A percentile compares a stretch with the other conserved stretches of the same genome.
Evolutionary conservation across 2,888 invertebrate species (phyloP).

Genomic region (Desoria tigrina): DNA sequence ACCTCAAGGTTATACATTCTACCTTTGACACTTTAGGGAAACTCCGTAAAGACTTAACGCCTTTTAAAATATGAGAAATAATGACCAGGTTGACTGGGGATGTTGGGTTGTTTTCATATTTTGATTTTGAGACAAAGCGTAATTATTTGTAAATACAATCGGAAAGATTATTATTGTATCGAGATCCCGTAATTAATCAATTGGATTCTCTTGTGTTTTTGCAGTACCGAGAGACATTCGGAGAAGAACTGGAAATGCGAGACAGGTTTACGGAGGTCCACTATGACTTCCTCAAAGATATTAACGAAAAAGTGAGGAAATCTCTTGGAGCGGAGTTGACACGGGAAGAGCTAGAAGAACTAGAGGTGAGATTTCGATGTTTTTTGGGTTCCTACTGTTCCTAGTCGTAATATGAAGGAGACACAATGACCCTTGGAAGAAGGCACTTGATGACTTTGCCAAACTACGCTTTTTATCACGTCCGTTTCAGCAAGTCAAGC

Average conservation of each 20-base stretch:
- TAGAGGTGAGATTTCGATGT: conserved; percentile 58
- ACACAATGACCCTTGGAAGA: too few relatives aligned
- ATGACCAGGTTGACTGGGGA: too few relatives aligned
- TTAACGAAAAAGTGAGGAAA: conserved; percentile 60
- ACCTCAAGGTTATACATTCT: conserved; percentile 26
- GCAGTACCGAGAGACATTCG: conserved; percentile 52
- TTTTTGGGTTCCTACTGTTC: neutral
- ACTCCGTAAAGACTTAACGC: neutral
- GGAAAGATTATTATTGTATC: too few relatives aligned
- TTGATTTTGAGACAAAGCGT: too few relatives aligned
- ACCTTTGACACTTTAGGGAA: conserved; percentile 16
- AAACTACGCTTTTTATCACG: neutral
- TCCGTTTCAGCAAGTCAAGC: neutral
- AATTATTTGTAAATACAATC: too few relatives aligned
- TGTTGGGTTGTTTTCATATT: too few relatives aligned
- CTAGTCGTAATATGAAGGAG: too few relatives aligned
- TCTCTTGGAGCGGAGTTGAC: conserved; percentile 48
- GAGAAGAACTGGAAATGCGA: conserved; percentile 53
- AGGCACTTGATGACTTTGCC: neutral
- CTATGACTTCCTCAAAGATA: conserved; percentile 62
- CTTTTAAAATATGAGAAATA: too few relatives aligned
- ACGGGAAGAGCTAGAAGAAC: conserved; percentile 55
- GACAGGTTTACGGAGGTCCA: conserved; percentile 58
- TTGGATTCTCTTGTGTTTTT: conserved; percentile 24
- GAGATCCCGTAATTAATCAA: neutral